Evolutionary conservation across 2,888 invertebrate genomes (phyloP).

Genomic region (Yponomeuta plumbellus): DNA sequence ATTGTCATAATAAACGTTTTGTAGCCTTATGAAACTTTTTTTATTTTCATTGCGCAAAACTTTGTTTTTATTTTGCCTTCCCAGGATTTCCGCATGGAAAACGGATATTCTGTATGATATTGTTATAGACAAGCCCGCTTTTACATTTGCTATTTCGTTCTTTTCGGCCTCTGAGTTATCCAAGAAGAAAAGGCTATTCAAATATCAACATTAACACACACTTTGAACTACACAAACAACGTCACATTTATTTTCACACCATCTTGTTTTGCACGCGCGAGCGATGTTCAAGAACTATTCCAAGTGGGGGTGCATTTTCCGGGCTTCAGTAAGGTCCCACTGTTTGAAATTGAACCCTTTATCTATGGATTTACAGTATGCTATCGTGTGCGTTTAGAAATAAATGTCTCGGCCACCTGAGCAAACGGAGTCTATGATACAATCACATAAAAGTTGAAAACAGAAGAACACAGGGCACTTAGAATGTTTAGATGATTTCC

Average conservation of each 20-base stretch:
- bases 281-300: constrained; percentile 50
- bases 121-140: neutral
- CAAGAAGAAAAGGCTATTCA: neutral
- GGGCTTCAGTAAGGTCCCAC: constrained; percentile 39
- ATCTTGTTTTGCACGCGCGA: constrained; percentile 47
- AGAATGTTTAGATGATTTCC: neutral
- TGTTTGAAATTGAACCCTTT: constrained; percentile 34
- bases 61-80: too few species aligned
- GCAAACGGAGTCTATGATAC: neutral
- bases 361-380: constrained; percentile 29
- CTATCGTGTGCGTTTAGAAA: neutral
- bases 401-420: neutral
- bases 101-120: neutral
- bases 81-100: too few species aligned
- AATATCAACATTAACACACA: neutral
- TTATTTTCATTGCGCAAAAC: too few species aligned
- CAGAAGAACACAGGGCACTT: neutral
- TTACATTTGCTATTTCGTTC: neutral
- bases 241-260: constrained; percentile 38
- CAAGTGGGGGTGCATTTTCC: constrained; percentile 59
- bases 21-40: too few species aligned
- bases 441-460: constrained; percentile 24
- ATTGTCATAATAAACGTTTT: too few species aligned
- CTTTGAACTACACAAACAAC: neutral
- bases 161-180: neutral